Evolutionary conservation across 2,888 invertebrate species (phyloP).

Genomic region (Lissonota sp.): DNA sequence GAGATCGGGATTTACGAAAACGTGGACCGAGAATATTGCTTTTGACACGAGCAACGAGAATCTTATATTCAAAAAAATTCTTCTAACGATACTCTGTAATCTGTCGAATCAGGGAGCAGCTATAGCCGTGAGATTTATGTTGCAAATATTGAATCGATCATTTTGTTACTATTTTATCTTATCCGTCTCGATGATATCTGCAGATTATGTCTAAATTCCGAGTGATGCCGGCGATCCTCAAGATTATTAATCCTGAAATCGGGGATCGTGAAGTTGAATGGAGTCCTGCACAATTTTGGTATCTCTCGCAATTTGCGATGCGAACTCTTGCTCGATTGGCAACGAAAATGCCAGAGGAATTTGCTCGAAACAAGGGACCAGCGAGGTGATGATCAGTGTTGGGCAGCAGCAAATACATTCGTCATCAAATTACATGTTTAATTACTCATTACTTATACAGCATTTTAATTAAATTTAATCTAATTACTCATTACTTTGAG

Average conservation of each 20-base stretch:
- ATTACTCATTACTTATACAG: no score
- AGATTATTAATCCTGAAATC: constrained; percentile 69
- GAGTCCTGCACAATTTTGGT: constrained; percentile 72
- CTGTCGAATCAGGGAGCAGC: constrained; percentile 69
- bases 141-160: no score
- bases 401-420: no score
- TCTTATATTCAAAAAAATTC: constrained; percentile 78
- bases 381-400: constrained; percentile 71
- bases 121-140: constrained; percentile 69
- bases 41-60: constrained; percentile 73
- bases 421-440: no score
- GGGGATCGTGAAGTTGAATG: constrained; percentile 60
- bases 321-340: constrained; percentile 72
- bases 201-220: constrained; percentile 72
- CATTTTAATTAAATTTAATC: no score
- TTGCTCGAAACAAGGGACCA: constrained; percentile 73
- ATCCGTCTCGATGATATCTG: neutral
- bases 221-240: constrained; percentile 70
- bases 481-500: no score
- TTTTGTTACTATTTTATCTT: neutral
- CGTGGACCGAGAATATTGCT: constrained; percentile 74
- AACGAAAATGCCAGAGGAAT: constrained; percentile 74
- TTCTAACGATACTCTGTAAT: constrained; percentile 75
- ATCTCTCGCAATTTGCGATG: constrained; percentile 73
- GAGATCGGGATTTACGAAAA: constrained; percentile 71